Conservation (phyloP, 2,888 invertebrate species). For the Rhodophaea formosa region DNA sequence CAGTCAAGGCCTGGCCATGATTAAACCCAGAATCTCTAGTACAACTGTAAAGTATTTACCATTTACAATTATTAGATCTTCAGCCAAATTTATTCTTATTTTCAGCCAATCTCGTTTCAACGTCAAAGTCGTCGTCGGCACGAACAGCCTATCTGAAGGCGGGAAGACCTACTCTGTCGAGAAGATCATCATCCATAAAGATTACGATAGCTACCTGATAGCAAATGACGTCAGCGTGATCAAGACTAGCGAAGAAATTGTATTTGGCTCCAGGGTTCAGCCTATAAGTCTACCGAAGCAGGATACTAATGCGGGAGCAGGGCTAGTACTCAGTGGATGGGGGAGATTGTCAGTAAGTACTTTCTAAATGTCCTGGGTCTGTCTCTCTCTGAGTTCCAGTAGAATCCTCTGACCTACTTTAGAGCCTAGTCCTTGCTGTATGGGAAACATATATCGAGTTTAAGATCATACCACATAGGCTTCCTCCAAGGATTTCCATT, state of each 20-base stretch:
- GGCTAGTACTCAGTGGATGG: constrained; percentile 26
- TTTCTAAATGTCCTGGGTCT: neutral
- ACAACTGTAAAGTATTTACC: too few species aligned
- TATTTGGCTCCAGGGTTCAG: constrained; percentile 43
- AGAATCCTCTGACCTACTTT: too few species aligned
- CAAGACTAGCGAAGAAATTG: constrained; percentile 48
- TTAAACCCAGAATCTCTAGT: too few species aligned
- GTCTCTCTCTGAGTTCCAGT: neutral
- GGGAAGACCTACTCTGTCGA: constrained; percentile 61
- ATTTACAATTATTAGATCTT: too few species aligned
- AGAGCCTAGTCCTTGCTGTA: too few species aligned
- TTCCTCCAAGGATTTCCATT: too few species aligned
- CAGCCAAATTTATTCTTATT: constrained; percentile 5
- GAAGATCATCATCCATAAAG: constrained; percentile 60
- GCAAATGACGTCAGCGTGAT: constrained; percentile 72
- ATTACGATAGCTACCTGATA: constrained; percentile 55
- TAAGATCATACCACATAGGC: too few species aligned
- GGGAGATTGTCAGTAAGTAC: constrained; percentile 26
- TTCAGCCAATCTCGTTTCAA: constrained; percentile 37
- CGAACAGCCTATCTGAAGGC: constrained; percentile 61
- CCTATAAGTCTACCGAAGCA: constrained; percentile 25
- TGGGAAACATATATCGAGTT: too few species aligned
- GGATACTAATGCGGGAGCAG: constrained; percentile 24
- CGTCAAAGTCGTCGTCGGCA: constrained; percentile 68
- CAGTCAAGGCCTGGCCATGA: too few species aligned